phyloP scores from a whole-genome alignment of 2,113 vertebrate species.

The Megaceryle maxima region DNA sequence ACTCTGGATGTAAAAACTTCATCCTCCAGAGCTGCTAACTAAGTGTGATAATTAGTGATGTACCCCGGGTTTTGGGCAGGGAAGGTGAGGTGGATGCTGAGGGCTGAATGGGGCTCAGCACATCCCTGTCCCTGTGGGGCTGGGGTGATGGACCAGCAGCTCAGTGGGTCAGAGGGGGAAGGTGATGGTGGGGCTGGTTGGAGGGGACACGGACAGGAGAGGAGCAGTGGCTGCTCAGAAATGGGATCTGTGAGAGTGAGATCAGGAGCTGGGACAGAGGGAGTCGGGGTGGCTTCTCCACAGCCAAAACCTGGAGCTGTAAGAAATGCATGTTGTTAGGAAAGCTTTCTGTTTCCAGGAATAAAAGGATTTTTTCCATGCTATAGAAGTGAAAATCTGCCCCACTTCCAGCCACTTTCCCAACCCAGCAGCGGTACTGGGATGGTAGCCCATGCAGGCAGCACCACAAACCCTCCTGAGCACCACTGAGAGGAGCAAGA shows the following conservation, averaged over 20 bases:
- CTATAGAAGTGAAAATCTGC: background rate
- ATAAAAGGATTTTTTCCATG: fast-evolving
- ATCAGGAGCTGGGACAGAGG: background rate
- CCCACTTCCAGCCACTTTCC: background rate
- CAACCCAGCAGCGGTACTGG: fast-evolving
- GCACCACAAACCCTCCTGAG: background rate
- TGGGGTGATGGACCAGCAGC: background rate
- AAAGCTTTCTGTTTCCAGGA: background rate
- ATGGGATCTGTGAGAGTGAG: background rate
- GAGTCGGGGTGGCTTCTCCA: background rate
- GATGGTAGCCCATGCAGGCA: background rate
- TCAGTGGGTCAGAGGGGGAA: background rate
- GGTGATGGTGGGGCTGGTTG: background rate
- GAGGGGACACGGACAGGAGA: background rate
- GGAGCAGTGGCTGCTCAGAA: background rate
- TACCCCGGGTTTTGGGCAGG: background rate
- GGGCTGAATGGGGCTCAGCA: background rate
- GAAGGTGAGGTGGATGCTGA: background rate
- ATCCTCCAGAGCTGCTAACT: background rate
- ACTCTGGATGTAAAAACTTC: background rate
- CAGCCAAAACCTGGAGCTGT: background rate
- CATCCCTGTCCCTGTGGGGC: background rate
- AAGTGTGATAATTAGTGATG: background rate
- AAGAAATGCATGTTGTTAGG: background rate
- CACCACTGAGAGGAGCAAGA: background rate